These are phyloP conservation scores for Diabrotica balteata DNA, from an alignment of 2,888 invertebrate species.

Conservation along the genomic window DNA sequence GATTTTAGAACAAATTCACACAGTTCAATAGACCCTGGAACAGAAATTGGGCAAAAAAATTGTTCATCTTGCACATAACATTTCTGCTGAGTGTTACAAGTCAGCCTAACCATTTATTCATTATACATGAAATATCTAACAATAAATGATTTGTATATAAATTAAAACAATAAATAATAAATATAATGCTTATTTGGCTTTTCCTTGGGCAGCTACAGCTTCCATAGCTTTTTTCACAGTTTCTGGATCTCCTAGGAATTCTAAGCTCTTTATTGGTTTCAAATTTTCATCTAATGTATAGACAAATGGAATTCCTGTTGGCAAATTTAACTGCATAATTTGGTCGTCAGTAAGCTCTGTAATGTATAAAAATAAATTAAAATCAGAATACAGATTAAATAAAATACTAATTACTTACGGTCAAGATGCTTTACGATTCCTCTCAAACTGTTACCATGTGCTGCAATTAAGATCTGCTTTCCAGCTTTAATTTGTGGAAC, in stretches of 20 bases:
- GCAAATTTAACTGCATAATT: conserved; percentile 78
- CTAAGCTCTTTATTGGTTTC: conserved; percentile 73
- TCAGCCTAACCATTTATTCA: too few species aligned
- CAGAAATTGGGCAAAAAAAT: too few species aligned
- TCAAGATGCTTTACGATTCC: conserved; percentile 83
- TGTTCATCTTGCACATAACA: too few species aligned
- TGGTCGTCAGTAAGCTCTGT: conserved; percentile 73
- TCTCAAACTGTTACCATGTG: conserved; percentile 87
- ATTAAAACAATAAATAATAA: too few species aligned
- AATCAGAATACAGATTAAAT: neutral
- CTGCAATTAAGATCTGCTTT: conserved; percentile 82
- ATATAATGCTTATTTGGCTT: conserved; percentile 66
- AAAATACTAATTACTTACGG: conserved; percentile 37
- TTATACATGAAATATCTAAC: too few species aligned
- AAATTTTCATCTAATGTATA: conserved; percentile 77
- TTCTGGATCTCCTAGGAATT: conserved; percentile 81
- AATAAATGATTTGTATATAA: too few species aligned
- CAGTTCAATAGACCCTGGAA: too few species aligned
- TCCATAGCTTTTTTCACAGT: conserved; percentile 79
- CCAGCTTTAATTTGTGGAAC: conserved; percentile 86
- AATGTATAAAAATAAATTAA: conserved; percentile 36
- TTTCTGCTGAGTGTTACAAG: too few species aligned
- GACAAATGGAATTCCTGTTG: conserved; percentile 82
- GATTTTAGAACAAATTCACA: too few species aligned
- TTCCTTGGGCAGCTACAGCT: conserved; percentile 80